Percentiles rank a stretch among this genome's conserved stretches.
Evolutionary conservation across 1,140 invertebrate genomes (phyloP).

Genomic region (Trypoxylus dichotomus): DNA sequence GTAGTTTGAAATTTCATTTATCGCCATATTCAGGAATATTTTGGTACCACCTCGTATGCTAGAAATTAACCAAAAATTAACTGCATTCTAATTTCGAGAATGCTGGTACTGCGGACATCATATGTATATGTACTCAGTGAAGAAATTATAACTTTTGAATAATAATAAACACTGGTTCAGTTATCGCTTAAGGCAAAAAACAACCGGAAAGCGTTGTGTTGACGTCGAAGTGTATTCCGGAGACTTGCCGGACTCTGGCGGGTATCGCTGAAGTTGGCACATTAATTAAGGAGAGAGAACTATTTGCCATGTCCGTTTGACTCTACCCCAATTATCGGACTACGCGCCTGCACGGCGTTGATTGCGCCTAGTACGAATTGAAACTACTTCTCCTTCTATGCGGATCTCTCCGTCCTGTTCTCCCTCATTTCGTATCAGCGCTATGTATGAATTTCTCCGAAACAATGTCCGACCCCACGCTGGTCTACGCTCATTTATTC

Average conservation of each 20-base stretch:
- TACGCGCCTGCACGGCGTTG: conserved; percentile 21
- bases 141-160: not conserved
- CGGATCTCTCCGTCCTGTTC: not conserved
- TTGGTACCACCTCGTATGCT: too few relatives aligned
- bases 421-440: not conserved
- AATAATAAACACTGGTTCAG: not conserved
- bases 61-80: too few relatives aligned
- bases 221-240: conserved; percentile 20
- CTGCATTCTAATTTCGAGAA: not conserved
- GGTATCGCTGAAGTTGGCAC: conserved; percentile 27
- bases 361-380: conserved; percentile 23
- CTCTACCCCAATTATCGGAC: conserved; percentile 22
- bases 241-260: conserved; percentile 5
- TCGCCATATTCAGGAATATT: too few relatives aligned
- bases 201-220: conserved; percentile 13
- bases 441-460: conserved; percentile 1
- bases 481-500: conserved; percentile 6
- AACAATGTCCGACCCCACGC: not conserved
- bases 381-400: conserved; percentile 6
- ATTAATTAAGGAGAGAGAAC: conserved; percentile 26
- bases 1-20: too few relatives aligned
- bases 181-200: not conserved
- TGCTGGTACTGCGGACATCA: not conserved
- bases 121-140: not conserved
- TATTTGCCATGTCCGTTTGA: conserved; percentile 27